Evolutionary conservation across 2,797 vertebrate genomes (phyloP), one percentile per base, ranked within the genome.

Genomic region (Microchirus variegatus): DNA sequence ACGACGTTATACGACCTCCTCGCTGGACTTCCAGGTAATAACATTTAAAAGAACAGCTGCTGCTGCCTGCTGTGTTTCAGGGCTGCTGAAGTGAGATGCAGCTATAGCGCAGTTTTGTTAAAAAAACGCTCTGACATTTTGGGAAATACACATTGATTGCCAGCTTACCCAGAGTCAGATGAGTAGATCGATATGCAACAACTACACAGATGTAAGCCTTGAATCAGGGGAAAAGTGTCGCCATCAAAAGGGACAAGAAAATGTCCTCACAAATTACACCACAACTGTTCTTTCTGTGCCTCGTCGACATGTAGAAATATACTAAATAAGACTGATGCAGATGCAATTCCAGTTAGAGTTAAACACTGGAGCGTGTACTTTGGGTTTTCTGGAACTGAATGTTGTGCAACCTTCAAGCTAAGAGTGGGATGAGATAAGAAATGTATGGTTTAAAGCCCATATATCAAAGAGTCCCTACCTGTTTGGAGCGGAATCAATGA

Each of bases 81-180:
- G 40, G 17, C 42, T 17, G 53, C 36, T 59, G 35, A 73, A 68
- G 63, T 60, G 54, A 75, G 52, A 66, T 57, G 55, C 44, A 44
- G 51, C 53, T 44, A n/a, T 3, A 2, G 68, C 0, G 8, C 56
- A 17, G 49, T 43, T 38, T 70, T 63, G 67, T 46, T n/a, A n/a
- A 77, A 71, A 73, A 65, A 78, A 75, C 48, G 58, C 54, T 17
- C 48, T 75, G 77, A 80, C 68, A 77, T 80, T 81, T 80, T 26
- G 46, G 26, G 45, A 66, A 65, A 75, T 53, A n/a, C 41, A 50
- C 53, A 73, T 78, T 67, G 66, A 80, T 76, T 66, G 53, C 63
- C 54, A 61, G 70, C 44, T 50, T 52, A 62, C 51, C 54, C 62
- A 54, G 60, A 66, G 62, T 64, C 44, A 53, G 61, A 77, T 67